Conservation (phyloP, 2,113 vertebrate species). For the Sturnus vulgaris region DNA sequence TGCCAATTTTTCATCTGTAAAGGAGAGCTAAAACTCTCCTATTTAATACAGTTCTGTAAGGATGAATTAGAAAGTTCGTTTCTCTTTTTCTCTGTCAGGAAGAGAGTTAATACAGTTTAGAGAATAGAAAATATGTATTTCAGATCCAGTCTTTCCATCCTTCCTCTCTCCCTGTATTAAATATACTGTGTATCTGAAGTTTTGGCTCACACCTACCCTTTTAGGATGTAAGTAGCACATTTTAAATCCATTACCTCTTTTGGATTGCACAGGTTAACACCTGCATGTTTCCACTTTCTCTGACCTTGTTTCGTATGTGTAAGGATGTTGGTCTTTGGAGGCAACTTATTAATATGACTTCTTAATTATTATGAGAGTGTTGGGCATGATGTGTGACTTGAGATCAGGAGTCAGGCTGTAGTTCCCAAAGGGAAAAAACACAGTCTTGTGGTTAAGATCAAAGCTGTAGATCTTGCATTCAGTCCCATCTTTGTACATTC, state of each 20-base stretch:
- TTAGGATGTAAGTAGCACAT: neutral
- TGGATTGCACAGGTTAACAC: neutral
- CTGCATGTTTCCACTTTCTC: neutral
- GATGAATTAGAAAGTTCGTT: neutral
- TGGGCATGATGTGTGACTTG: neutral
- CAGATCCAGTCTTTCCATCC: neutral
- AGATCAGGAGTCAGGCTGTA: neutral
- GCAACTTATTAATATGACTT: neutral
- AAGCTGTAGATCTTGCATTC: neutral
- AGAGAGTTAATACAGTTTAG: neutral
- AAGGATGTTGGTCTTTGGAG: neutral
- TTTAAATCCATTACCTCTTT: neutral
- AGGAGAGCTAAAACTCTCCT: neutral
- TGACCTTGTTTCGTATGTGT: neutral
- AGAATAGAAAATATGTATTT: neutral
- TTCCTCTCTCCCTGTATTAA: neutral
- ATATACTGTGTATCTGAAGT: neutral
- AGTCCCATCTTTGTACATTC: neutral
- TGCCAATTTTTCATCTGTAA: conserved; percentile 39
- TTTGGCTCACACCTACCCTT: neutral
- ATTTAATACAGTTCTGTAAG: neutral
- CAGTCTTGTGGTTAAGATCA: neutral
- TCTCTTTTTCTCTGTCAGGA: conserved; percentile 14
- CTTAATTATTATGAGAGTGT: neutral
- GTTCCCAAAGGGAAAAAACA: neutral